A percentile compares a stretch with the other conserved stretches of the same genome.
Conservation (phyloP, 2,113 vertebrate species). For the Lipophrys pholis region DNA sequence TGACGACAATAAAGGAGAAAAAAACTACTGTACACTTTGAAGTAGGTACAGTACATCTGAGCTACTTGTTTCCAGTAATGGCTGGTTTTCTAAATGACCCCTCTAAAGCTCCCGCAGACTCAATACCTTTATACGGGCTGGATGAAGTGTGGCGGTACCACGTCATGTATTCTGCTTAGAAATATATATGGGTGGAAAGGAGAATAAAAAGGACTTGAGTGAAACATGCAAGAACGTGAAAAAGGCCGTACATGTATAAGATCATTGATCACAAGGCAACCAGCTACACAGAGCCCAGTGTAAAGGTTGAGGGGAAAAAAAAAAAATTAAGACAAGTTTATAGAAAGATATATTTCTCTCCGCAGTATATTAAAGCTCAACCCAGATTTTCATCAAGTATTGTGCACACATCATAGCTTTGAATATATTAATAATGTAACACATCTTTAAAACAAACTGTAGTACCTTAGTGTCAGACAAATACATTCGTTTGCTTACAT, state of each 20-base stretch:
- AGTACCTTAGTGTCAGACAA: constrained; percentile 65
- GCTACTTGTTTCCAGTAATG: constrained; percentile 39
- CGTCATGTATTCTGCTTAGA: background rate
- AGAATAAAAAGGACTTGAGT: constrained; percentile 26
- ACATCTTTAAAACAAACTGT: constrained; percentile 7
- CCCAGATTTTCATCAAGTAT: constrained; percentile 25
- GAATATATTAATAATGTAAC: constrained; percentile 17
- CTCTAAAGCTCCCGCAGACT: constrained; percentile 38
- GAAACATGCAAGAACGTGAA: constrained; percentile 12
- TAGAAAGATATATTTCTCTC: background rate
- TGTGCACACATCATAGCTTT: constrained; percentile 16
- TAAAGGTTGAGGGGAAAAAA: constrained; percentile 25
- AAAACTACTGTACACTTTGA: background rate
- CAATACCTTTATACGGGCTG: constrained; percentile 18
- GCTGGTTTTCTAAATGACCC: constrained; percentile 44
- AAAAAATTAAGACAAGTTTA: constrained; percentile 3
- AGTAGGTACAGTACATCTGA: constrained; percentile 14
- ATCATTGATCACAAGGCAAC: constrained; percentile 9
- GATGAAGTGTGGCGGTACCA: constrained; percentile 29
- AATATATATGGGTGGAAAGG: constrained; percentile 10
- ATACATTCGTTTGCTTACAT: constrained; percentile 44
- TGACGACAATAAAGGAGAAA: background rate
- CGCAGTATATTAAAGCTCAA: constrained; percentile 34
- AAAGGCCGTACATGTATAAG: constrained; percentile 1
- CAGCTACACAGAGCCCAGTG: constrained; percentile 22